phyloP scores from a whole-genome alignment of 2,888 invertebrate species.

The Brenthis daphne region DNA sequence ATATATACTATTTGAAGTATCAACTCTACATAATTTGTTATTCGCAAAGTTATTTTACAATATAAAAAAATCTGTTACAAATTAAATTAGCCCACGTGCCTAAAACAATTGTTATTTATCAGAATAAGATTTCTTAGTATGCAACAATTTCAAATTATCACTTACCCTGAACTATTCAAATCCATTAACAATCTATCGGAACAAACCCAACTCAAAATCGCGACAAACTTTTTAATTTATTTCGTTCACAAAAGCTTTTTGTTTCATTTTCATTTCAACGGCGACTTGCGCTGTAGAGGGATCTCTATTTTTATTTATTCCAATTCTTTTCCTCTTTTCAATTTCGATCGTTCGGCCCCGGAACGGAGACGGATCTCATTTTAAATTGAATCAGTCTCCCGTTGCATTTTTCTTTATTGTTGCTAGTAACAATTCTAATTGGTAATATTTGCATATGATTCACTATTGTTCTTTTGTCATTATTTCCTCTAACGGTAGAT shows the following conservation, averaged over 20 bases:
- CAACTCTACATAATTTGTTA: background rate
- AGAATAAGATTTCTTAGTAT: background rate
- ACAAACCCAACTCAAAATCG: constrained; percentile 65
- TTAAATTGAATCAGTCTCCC: constrained; percentile 76
- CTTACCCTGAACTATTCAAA: constrained; percentile 32
- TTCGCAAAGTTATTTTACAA: background rate
- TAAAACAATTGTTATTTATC: too few relatives aligned
- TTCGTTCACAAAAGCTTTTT: constrained; percentile 80
- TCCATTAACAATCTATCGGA: constrained; percentile 41
- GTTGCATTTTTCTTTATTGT: constrained; percentile 58
- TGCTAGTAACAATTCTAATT: constrained; percentile 73
- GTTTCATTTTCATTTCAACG: constrained; percentile 82
- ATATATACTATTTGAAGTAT: background rate
- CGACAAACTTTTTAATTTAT: constrained; percentile 81
- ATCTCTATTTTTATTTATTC: constrained; percentile 82
- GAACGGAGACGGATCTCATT: constrained; percentile 79
- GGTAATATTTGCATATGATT: constrained; percentile 70
- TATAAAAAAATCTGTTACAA: constrained; percentile 8
- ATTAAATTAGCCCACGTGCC: background rate
- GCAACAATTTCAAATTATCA: constrained; percentile 14
- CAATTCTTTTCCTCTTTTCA: constrained; percentile 70
- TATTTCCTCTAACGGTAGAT: constrained; percentile 47
- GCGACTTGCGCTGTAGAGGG: constrained; percentile 81
- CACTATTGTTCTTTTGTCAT: constrained; percentile 64
- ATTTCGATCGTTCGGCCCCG: constrained; percentile 78